Conservation (phyloP, 2,113 vertebrate genomes). For the Hymenochirus boettgeri region DNA sequence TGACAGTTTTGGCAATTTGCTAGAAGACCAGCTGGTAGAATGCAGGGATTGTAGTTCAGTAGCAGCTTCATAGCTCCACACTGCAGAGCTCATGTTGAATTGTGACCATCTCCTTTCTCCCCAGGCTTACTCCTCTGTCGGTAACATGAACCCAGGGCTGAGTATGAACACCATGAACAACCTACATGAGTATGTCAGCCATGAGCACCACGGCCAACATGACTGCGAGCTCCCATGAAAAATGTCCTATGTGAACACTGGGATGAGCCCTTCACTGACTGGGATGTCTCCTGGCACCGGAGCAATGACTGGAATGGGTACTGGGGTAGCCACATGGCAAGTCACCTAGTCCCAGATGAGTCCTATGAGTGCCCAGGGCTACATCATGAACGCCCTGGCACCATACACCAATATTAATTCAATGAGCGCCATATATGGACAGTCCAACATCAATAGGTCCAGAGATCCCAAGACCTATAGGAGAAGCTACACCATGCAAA, state of each 20-base stretch:
- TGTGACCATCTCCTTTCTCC: slow-evolving; percentile 42
- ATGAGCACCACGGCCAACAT: slow-evolving; percentile 90
- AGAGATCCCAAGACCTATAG: slow-evolving; percentile 95
- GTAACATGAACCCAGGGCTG: slow-evolving; percentile 95
- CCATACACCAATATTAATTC: slow-evolving; percentile 92
- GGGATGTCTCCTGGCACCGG: slow-evolving; percentile 90
- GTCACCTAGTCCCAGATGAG: slow-evolving; percentile 95
- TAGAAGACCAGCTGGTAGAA: too few species aligned
- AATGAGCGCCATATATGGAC: slow-evolving; percentile 95
- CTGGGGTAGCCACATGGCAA: slow-evolving; percentile 81
- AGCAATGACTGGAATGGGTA: slow-evolving; percentile 90
- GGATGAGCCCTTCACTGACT: slow-evolving; percentile 91
- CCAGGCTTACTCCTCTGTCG: slow-evolving; percentile 92
- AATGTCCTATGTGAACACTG: slow-evolving; percentile 93
- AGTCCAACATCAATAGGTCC: slow-evolving; percentile 87
- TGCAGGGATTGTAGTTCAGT: too few species aligned
- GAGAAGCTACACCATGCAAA: slow-evolving; percentile 97
- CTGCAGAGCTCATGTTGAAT: too few species aligned
- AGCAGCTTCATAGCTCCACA: too few species aligned
- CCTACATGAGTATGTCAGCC: slow-evolving; percentile 97
- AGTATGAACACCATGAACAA: slow-evolving; percentile 97
- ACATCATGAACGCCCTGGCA: slow-evolving; percentile 83
- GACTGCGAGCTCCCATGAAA: slow-evolving; percentile 90
- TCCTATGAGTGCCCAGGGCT: slow-evolving; percentile 86
- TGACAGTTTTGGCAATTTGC: too few species aligned